These are phyloP conservation scores for Zoroaster sp. DNA, from an alignment of 53 echinoderm and acorn worm species.

Conservation along the genomic window DNA sequence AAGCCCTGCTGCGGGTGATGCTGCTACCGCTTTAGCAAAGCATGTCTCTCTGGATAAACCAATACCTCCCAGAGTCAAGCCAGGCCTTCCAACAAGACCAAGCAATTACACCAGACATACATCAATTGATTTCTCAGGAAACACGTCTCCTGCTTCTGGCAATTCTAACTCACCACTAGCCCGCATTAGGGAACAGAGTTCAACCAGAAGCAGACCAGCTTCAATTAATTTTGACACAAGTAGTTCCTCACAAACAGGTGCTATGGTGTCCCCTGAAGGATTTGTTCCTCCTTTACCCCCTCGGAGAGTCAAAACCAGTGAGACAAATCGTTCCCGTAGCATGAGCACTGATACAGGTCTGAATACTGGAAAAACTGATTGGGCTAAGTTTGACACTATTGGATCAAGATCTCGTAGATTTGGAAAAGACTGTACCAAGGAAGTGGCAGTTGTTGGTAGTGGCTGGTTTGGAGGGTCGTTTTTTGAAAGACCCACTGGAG, in stretches of 20 bases:
- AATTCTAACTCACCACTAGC: not conserved
- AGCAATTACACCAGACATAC: slow-evolving; percentile 25
- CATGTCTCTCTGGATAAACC: slow-evolving; percentile 41
- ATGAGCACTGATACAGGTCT: not conserved
- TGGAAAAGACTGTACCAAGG: slow-evolving; percentile 3
- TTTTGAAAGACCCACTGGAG: slow-evolving; percentile 87
- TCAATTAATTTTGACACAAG: not conserved
- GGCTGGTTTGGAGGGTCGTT: slow-evolving; percentile 59
- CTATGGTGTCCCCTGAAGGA: slow-evolving; percentile 10
- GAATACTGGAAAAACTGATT: slow-evolving; percentile 1
- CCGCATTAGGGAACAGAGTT: not conserved
- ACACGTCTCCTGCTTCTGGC: not conserved
- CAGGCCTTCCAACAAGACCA: slow-evolving; percentile 5
- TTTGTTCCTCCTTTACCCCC: slow-evolving; percentile 29
- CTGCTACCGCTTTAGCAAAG: not conserved
- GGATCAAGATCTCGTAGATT: slow-evolving; percentile 32
- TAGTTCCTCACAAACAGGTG: not conserved
- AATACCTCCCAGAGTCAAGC: not conserved
- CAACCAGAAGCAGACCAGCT: not conserved
- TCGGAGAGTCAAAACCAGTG: slow-evolving; percentile 14
- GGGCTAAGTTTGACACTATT: slow-evolving; percentile 66
- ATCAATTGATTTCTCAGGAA: slow-evolving; percentile 15
- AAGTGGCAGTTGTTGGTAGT: slow-evolving; percentile 39
- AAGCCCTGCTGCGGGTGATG: slow-evolving; percentile 9
- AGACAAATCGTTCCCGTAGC: not conserved